Base-by-base conservation (phyloP, 2,888 invertebrate genomes). In the Apoda limacodes region DNA sequence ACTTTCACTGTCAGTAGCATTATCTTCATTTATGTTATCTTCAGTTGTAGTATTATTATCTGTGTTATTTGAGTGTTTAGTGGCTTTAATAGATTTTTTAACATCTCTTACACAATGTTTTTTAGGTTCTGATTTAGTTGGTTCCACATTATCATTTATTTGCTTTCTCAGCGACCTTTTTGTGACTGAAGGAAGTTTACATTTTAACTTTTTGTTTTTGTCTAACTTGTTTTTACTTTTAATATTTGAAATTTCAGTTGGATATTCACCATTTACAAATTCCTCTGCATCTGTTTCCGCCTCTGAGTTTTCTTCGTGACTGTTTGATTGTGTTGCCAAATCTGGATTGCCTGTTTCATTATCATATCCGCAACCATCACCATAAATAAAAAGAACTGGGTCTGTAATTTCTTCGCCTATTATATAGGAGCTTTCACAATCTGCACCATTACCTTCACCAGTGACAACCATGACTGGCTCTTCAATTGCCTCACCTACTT, bases 321-420 rank as follows among this genome's bases (percentile, higher is more conserved):
- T 57, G 21, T 64, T 54, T 29, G 51, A 50, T 47, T 69, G 52
- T 46, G 65, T 60, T 38, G 59, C 46, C 30, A 48, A 49, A 45
- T 72, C 76, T 22, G 76, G 84, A 65, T 92, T 92, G 2, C 92
- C 92, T 3, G 89, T 89, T 35, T 88, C 78, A 56, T 89, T 91
- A 14, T 89, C 88, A 11, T 60, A 70, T 3, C 93, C 93, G 45
- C 66, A 83, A 22, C 93, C 93, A 50, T 86, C 86, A 1, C 91
- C 92, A 45, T 76, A 83, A 52, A 92, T 81, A 60, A 82, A 85
- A 71, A 89, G 78, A 0, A 88, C 71, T 1, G 86, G 83, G 65
- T 93, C 93, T 51, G 86, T 87, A 31, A 93, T 88, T 43, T 83
- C 84, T 52, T 91, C 91, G 13, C 90, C 86, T 28, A 89, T 50